Percentiles rank a stretch among this genome's conserved stretches.
Evolutionary conservation across 2,797 vertebrate genomes (phyloP).

Genomic region (Buceros bicornis): DNA sequence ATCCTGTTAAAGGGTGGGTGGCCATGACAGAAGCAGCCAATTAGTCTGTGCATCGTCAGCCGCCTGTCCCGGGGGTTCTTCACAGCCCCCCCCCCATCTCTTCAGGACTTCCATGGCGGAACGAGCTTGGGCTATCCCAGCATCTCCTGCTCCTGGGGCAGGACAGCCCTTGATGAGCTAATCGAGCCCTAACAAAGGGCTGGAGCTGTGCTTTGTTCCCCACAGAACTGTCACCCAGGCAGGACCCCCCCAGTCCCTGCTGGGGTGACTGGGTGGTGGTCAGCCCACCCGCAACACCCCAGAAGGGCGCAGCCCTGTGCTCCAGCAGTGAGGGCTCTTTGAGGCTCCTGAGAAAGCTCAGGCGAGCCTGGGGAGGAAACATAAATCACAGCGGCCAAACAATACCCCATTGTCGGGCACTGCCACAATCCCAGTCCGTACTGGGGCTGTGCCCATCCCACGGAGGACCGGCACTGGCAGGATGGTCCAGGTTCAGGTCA

Average conservation of each 20-base stretch:
- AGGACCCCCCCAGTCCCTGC: background rate
- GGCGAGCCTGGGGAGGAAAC: background rate
- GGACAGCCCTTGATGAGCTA: background rate
- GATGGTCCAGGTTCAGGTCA: background rate
- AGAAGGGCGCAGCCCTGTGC: background rate
- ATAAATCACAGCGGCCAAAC: background rate
- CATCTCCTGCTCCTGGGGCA: rapidly evolving
- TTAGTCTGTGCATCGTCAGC: rapidly evolving
- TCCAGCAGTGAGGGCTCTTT: background rate
- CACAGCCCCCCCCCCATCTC: background rate
- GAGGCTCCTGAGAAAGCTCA: background rate
- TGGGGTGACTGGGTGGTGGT: background rate
- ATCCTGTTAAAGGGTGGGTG: background rate
- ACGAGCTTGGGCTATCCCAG: background rate
- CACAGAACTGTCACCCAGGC: background rate
- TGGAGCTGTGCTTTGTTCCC: background rate
- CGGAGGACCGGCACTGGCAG: background rate
- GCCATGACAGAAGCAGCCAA: background rate
- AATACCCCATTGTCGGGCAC: background rate
- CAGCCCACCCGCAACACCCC: rapidly evolving
- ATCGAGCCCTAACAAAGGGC: background rate
- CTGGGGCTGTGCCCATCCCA: background rate
- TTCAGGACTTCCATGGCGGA: background rate
- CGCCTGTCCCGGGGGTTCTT: rapidly evolving
- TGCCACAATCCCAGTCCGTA: background rate